Evolutionary conservation across 2,113 vertebrate species (phyloP).

Genomic region (Paratilapia polleni): DNA sequence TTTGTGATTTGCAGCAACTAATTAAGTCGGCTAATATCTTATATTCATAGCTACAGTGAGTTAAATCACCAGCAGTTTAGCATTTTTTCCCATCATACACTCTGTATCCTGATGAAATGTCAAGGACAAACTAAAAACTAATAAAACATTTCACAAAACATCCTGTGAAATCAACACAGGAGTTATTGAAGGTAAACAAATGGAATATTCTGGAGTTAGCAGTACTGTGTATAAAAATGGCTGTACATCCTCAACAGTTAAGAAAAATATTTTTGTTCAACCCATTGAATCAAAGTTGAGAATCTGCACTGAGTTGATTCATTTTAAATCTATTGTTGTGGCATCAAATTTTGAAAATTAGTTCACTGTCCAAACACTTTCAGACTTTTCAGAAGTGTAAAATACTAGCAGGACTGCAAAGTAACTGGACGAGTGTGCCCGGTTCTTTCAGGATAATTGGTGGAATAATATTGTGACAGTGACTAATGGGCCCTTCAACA

Average conservation of each 20-base stretch:
- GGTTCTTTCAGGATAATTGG: not conserved
- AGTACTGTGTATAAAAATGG: no score
- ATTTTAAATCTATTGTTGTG: not conserved
- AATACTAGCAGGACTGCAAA: not conserved
- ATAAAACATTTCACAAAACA: not conserved
- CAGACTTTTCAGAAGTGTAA: not conserved
- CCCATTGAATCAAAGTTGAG: not conserved
- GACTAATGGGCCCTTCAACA: slow-evolving; percentile 14
- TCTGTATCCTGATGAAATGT: not conserved
- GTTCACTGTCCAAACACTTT: not conserved
- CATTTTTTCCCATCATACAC: not conserved
- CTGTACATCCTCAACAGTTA: not conserved
- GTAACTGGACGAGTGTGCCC: not conserved
- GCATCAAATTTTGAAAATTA: not conserved
- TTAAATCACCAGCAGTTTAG: no score
- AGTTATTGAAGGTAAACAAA: not conserved
- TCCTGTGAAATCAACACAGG: not conserved
- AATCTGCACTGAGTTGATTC: not conserved
- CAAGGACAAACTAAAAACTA: not conserved
- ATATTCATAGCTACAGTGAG: no score
- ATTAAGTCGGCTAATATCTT: no score
- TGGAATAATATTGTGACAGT: slow-evolving; percentile 13
- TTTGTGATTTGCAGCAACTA: no score
- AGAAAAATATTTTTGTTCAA: accelerated
- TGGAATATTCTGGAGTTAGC: no score